Evolutionary conservation across 2,888 invertebrate genomes (phyloP).

Genomic region (Orthonevra nobilis): DNA sequence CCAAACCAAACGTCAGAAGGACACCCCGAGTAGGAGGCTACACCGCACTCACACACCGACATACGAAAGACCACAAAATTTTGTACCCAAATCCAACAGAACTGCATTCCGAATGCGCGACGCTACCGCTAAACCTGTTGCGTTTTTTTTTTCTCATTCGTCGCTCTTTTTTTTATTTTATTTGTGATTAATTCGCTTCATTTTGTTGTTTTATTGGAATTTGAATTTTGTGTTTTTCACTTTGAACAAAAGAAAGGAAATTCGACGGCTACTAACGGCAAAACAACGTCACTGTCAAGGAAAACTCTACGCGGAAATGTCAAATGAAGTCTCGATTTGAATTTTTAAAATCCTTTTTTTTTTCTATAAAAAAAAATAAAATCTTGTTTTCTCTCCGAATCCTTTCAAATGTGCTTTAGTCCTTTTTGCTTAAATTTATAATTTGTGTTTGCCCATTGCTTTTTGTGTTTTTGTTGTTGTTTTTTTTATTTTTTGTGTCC

Average conservation of each 20-base stretch:
- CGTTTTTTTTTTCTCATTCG: conserved; percentile 32
- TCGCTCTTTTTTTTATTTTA: not conserved
- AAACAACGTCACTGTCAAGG: not conserved
- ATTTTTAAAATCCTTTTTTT: not conserved
- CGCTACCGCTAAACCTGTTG: conserved; percentile 68
- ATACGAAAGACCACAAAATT: conserved; percentile 1
- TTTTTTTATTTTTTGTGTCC: conserved; percentile 30
- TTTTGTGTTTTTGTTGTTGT: not conserved
- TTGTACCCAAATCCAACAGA: conserved; percentile 42
- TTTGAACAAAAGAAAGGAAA: conserved; percentile 1
- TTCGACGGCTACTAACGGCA: not conserved
- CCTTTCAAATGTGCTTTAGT: not conserved
- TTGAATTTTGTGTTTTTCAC: too few relatives aligned
- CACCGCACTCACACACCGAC: conserved; percentile 4
- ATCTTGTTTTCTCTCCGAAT: not conserved
- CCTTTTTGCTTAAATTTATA: not conserved
- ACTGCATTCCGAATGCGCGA: conserved; percentile 56
- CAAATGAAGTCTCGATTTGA: not conserved
- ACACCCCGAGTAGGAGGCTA: conserved; percentile 18
- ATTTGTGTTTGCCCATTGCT: not conserved
- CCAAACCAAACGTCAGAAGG: conserved; percentile 55
- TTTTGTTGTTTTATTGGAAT: not conserved
- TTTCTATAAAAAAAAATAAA: conserved; percentile 2
- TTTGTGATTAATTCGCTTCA: conserved; percentile 9
- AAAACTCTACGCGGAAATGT: not conserved